Base-by-base conservation (phyloP, 2,888 invertebrate species). In the Coenonympha arcania region DNA sequence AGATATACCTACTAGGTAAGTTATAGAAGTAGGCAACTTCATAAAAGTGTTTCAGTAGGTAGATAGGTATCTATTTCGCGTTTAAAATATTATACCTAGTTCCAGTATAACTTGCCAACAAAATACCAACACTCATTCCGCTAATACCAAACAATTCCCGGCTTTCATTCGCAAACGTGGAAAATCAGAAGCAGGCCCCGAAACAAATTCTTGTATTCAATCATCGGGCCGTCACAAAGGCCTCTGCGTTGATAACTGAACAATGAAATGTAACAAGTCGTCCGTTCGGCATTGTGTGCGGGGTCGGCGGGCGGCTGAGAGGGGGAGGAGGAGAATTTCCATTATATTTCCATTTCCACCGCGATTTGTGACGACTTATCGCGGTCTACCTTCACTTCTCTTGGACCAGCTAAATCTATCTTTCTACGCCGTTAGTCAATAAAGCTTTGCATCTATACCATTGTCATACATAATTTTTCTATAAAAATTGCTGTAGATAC, bases 341-440 rank as follows among this genome's bases (percentile, higher is more conserved):
- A 86, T 86, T 86, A 86, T 84, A 86, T 85, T 86, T 83, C 84
- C 85, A 86, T 86, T 86, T 84, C 85, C 86, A 86, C 84, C 84
- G 85, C 86, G 72, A 79, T 84, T 84, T 78, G 64, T 69, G 63
- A 65, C 78, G 76, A 84, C 81, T 85, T 85, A 86, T 86, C 85
- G 79, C 75, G 71, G 78, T 79, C 79, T 83, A 82, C 82, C 83
- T 78, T 81, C 71, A 75, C 52, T 52, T 45, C 41, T 20, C 34
- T 24, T 34, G 34, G 79, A 79, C 81, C 79, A 81, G 76, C 76
- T 73, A 69, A 79, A 80, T 82, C 83, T 84, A 86, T 85, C 83
- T 85, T 85, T 85, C 82, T 85, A 74, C 80, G 62, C 72, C 79
- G 83, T 79, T 85, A 82, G 76, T 75, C 81, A 78, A 68, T 69